Evolutionary conservation across 1,140 invertebrate species (phyloP).

Genomic region (Drosophila subobscura): DNA sequence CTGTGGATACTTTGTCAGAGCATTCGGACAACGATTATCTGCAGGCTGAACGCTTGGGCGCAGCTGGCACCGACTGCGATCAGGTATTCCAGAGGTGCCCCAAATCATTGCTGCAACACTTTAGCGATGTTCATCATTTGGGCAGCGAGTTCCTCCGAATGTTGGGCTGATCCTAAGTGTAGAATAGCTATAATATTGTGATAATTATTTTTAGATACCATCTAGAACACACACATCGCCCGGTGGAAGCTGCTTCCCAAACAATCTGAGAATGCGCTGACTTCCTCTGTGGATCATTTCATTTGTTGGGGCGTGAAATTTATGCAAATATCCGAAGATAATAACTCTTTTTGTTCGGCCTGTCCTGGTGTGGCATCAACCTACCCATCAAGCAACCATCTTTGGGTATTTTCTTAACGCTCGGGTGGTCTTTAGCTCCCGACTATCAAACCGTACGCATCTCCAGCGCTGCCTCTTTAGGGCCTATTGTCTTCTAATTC

Average conservation of each 20-base stretch:
- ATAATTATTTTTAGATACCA: conserved; percentile 10
- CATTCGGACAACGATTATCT: conserved; percentile 88
- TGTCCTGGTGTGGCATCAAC: conserved; percentile 16
- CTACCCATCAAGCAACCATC: conserved; percentile 50
- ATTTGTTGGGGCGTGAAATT: conserved; percentile 69
- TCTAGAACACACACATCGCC: conserved; percentile 6
- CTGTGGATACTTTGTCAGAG: conserved; percentile 85
- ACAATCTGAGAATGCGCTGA: conserved; percentile 5
- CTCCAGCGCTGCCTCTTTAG: conserved; percentile 53
- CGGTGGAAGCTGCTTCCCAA: not conserved
- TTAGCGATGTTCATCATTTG: conserved; percentile 65
- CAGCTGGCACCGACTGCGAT: conserved; percentile 85
- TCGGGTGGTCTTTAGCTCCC: conserved; percentile 63
- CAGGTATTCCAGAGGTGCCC: conserved; percentile 86
- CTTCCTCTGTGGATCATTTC: conserved; percentile 55
- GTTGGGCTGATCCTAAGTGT: conserved; percentile 20
- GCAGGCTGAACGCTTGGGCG: conserved; percentile 87
- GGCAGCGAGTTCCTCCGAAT: conserved; percentile 66
- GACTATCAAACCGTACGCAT: conserved; percentile 72
- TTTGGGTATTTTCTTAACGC: conserved; percentile 54
- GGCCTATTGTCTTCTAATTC: conserved; percentile 74
- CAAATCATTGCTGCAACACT: conserved; percentile 85
- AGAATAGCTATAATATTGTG: not conserved
- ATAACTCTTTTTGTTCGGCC: conserved; percentile 78
- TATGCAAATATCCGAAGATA: conserved; percentile 78